Evolutionary conservation across 2,113 vertebrate species (phyloP), one percentile per base, ranked within the genome.

Genomic region (Triplophysa tibetana): DNA sequence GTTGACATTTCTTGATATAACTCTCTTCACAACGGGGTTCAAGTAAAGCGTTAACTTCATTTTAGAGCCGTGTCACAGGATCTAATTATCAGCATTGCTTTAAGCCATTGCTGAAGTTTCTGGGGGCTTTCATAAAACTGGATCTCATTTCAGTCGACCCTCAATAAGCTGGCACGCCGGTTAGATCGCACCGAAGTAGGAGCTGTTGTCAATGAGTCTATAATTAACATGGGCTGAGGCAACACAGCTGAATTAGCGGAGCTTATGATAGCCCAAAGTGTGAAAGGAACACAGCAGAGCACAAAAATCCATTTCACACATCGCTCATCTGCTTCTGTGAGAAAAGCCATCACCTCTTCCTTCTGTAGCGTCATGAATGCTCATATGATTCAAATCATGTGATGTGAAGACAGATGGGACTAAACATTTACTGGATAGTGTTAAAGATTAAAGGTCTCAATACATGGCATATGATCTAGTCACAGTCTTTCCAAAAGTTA

Each of bases 211-310:
- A 67, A 68, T 66, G 66, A 70, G 50, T 70, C 77, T 72, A 69
- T 82, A 85, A 83, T 85, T 85, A 80, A 78, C 56, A 70, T 77
- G 68, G 61, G 73, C 66, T 60, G 65, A 58, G 61, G 83, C 70
- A 77, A 81, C 48, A 56, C 70, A 74, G 79, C 62, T 76, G 64
- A 79, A 83, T 83, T 86, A 82, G 82, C 61, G 12, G 75, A 73
- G 80, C 85, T 82, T 81, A 74, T 80, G 81, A 82, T 82, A 85
- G 70, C 61, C 77, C 72, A 81, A 79, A 69, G 79, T 81, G 79
- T 81, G 82, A 77, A 78, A 70, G 77, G 70, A 75, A 21, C 75
- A 81, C 78, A 81, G 72, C 81, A 56, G 81, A 77, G 79, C 78
- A 68, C 74, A 76, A 75, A 80, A 83, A 77, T 72, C 75, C 62